Conservation (phyloP, 2,113 vertebrate species). For the Thermophis baileyi region DNA sequence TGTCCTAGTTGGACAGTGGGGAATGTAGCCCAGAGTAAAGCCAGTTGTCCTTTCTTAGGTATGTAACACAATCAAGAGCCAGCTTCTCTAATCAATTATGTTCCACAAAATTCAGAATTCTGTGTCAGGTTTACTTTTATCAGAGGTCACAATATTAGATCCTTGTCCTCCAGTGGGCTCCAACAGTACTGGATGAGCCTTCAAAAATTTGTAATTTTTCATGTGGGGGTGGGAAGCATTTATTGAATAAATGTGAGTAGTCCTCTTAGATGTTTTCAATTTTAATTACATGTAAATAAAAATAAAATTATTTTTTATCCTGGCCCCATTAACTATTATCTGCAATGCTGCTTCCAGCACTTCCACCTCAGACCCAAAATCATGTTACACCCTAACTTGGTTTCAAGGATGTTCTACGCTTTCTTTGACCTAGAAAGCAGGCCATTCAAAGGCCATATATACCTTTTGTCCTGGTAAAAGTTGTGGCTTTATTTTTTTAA, state of each 20-base stretch:
- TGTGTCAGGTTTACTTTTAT: background rate
- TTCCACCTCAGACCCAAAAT: background rate
- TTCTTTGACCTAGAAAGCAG: background rate
- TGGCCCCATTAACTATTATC: background rate
- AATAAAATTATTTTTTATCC: background rate
- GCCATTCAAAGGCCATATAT: background rate
- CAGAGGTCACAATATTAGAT: background rate
- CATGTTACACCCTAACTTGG: background rate
- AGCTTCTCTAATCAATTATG: background rate
- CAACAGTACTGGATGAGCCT: background rate
- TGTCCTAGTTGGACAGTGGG: background rate
- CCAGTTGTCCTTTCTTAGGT: background rate
- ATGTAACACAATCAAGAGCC: background rate
- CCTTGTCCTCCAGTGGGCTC: background rate
- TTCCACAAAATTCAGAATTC: background rate
- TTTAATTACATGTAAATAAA: background rate
- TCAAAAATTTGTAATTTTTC: background rate
- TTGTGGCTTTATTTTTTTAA: no score
- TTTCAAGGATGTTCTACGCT: background rate
- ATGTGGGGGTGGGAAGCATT: background rate
- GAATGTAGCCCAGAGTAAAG: background rate
- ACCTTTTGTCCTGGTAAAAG: background rate
- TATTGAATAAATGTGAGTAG: background rate
- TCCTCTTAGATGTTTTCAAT: background rate
- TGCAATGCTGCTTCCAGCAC: background rate